A percentile compares a stretch with the other conserved stretches of the same genome.
Evolutionary conservation across 1,140 invertebrate species (phyloP).

Genomic region (Drosophila sp.): DNA sequence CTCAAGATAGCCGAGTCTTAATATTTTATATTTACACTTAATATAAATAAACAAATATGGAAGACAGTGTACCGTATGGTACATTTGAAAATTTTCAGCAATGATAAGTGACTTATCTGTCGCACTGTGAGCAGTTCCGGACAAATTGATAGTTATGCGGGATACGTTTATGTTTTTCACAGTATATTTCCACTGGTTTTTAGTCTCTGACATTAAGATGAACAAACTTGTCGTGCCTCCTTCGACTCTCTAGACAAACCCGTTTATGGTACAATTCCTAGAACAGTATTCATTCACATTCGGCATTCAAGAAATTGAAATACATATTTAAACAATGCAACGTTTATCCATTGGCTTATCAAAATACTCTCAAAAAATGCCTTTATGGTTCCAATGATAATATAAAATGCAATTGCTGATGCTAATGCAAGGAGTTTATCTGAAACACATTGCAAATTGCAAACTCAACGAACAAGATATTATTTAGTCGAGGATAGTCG

Average conservation of each 20-base stretch:
- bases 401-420: constrained; percentile 7
- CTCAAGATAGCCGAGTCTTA: constrained; percentile 19
- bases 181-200: constrained; percentile 33
- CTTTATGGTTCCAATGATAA: neutral
- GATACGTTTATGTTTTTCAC: constrained; percentile 2
- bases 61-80: constrained; percentile 5
- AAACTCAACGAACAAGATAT: too few species aligned
- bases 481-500: neutral
- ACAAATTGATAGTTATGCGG: constrained; percentile 7
- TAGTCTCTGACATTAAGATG: neutral
- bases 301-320: neutral
- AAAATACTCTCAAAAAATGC: neutral
- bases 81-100: constrained; percentile 23
- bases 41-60: constrained; percentile 10
- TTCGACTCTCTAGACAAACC: constrained; percentile 17
- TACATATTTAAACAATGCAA: neutral
- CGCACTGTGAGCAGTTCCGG: neutral
- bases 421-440: neutral
- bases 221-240: constrained; percentile 21
- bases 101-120: constrained; percentile 2
- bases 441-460: neutral
- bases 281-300: neutral
- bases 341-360: constrained; percentile 1
- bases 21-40: neutral
- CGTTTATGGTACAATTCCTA: constrained; percentile 17